phyloP scores from a whole-genome alignment of 1,140 invertebrate species.

The Zaprionus tsacasi region DNA sequence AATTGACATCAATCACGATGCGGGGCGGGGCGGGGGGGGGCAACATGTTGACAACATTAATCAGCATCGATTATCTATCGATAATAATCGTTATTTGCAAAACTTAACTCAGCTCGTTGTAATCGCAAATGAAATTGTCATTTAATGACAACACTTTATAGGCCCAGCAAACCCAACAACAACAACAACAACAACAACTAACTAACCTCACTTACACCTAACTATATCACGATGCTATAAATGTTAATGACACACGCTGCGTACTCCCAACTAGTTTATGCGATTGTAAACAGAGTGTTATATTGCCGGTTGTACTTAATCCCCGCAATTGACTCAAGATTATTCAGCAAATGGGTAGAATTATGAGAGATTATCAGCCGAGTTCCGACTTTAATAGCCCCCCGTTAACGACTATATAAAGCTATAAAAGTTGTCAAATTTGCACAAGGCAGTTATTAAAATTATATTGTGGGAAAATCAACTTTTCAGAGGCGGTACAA shows the following conservation, averaged over 20 bases:
- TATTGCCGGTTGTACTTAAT: not conserved
- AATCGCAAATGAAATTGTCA: conserved; percentile 10
- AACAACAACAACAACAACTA: no score
- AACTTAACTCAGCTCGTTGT: conserved; percentile 10
- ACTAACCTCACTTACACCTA: not conserved
- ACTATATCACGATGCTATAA: not conserved
- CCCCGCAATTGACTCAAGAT: not conserved
- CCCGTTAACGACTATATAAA: not conserved
- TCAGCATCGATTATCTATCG: conserved; percentile 43
- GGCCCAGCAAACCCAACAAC: not conserved
- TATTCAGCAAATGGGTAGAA: not conserved
- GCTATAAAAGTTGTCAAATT: conserved; percentile 3
- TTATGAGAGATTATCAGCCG: not conserved
- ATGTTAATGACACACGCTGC: conserved; percentile 1
- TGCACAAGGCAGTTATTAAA: not conserved
- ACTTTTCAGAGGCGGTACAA: no score
- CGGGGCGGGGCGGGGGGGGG: conserved; percentile 8
- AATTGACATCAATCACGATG: conserved; percentile 73
- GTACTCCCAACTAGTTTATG: not conserved
- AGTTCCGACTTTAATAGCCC: not conserved
- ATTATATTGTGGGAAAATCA: not conserved
- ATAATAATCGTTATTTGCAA: conserved; percentile 29
- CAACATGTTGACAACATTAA: conserved; percentile 50
- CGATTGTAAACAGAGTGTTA: conserved; percentile 4
- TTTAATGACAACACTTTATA: conserved; percentile 9